phyloP scores from a whole-genome alignment of 2,888 invertebrate species.

The Eristalis pertinax region DNA sequence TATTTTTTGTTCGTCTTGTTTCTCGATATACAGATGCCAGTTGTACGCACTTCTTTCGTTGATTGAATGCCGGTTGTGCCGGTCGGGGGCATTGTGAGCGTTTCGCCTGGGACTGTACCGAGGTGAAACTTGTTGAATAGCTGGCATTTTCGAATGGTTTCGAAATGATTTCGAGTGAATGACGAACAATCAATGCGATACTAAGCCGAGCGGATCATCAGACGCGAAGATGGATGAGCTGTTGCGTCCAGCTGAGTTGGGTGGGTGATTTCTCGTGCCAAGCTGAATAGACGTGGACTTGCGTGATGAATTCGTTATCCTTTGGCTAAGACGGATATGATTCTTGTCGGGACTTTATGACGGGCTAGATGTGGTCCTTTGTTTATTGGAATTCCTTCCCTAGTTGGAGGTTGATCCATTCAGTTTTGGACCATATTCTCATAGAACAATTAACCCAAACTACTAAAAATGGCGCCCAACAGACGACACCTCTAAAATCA shows the following conservation, averaged over 20 bases:
- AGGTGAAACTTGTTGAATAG: slow-evolving; percentile 57
- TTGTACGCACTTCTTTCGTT: slow-evolving; percentile 38
- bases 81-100: not conserved
- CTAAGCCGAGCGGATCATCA: not conserved
- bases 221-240: not conserved
- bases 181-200: not conserved
- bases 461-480: too few relatives aligned
- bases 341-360: too few relatives aligned
- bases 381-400: too few relatives aligned
- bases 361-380: too few relatives aligned
- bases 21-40: slow-evolving; percentile 49
- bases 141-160: not conserved
- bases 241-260: not conserved
- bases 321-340: not conserved
- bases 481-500: too few relatives aligned
- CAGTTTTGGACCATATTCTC: too few relatives aligned
- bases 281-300: not conserved
- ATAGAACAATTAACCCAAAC: too few relatives aligned
- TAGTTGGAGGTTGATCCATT: too few relatives aligned
- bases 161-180: not conserved
- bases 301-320: not conserved
- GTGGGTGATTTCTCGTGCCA: not conserved
- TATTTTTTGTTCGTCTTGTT: not conserved
- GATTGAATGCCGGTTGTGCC: not conserved
- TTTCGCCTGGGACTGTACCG: slow-evolving; percentile 48